Evolutionary conservation across 2,797 vertebrate genomes (phyloP).

Genomic region (Schizopygopsis malacanthus): DNA sequence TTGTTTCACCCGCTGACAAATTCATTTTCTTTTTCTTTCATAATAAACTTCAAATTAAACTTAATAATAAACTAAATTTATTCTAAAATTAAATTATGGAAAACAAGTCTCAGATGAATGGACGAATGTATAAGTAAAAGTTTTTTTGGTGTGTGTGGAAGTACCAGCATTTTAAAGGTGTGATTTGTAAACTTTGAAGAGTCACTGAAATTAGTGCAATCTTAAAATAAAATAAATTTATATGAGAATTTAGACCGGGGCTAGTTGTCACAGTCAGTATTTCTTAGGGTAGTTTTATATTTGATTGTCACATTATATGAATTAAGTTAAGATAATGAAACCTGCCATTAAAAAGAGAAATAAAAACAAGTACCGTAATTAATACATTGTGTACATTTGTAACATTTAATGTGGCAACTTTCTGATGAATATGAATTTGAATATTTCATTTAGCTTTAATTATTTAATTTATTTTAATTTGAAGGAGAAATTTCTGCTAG

Average conservation of each 20-base stretch:
- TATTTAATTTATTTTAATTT: too few species aligned
- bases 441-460: too few species aligned
- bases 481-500: too few species aligned
- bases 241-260: not conserved
- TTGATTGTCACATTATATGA: not conserved
- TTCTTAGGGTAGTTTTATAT: not conserved
- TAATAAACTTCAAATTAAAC: not conserved
- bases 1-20: not conserved
- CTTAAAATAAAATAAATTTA: not conserved
- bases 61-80: not conserved
- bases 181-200: not conserved
- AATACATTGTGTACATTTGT: not conserved
- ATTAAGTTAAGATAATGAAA: not conserved
- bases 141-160: not conserved
- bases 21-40: not conserved
- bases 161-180: not conserved
- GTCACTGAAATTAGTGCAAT: not conserved
- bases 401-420: not conserved
- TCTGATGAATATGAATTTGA: not conserved
- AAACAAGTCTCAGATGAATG: not conserved
- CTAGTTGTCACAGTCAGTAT: not conserved
- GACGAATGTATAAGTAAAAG: not conserved
- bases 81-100: not conserved
- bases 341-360: not conserved
- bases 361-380: not conserved